A percentile compares a stretch with the other conserved stretches of the same genome.
phyloP scores from a whole-genome alignment of 2,888 invertebrate genomes.

The Yponomeuta sedellus region DNA sequence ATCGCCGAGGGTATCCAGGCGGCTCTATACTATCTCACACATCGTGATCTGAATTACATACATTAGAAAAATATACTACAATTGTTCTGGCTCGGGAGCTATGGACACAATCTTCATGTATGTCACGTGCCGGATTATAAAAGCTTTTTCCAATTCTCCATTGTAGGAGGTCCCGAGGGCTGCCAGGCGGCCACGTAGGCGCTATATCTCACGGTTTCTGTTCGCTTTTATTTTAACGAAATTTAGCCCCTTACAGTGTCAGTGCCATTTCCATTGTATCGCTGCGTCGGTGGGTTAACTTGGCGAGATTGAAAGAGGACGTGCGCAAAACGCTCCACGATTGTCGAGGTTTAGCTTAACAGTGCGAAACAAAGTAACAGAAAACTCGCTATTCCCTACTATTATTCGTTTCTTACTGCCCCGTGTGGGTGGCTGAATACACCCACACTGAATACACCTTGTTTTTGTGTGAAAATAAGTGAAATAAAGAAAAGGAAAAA shows the following conservation, averaged over 20 bases:
- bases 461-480: slow-evolving; percentile 11
- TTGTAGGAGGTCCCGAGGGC: slow-evolving; percentile 63
- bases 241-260: slow-evolving; percentile 68
- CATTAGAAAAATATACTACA: slow-evolving; percentile 4
- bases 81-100: slow-evolving; percentile 12
- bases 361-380: neutral
- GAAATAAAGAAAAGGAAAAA: slow-evolving; percentile 3
- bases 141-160: slow-evolving; percentile 77
- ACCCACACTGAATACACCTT: neutral
- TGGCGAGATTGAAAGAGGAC: slow-evolving; percentile 72
- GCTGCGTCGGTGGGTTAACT: slow-evolving; percentile 60
- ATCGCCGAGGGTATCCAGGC: neutral
- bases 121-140: slow-evolving; percentile 75
- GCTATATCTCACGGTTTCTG: slow-evolving; percentile 72
- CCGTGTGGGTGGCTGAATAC: neutral
- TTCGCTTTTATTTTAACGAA: slow-evolving; percentile 76
- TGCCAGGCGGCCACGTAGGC: slow-evolving; percentile 70
- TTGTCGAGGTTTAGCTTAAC: slow-evolving; percentile 2
- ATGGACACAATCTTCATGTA: slow-evolving; percentile 57
- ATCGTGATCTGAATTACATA: neutral
- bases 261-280: slow-evolving; percentile 71
- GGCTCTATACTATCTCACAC: neutral
- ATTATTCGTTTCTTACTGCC: neutral
- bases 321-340: slow-evolving; percentile 52
- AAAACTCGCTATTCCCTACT: neutral